phyloP scores from a whole-genome alignment of 2,797 vertebrate genomes.

The Taenioides sp. region DNA sequence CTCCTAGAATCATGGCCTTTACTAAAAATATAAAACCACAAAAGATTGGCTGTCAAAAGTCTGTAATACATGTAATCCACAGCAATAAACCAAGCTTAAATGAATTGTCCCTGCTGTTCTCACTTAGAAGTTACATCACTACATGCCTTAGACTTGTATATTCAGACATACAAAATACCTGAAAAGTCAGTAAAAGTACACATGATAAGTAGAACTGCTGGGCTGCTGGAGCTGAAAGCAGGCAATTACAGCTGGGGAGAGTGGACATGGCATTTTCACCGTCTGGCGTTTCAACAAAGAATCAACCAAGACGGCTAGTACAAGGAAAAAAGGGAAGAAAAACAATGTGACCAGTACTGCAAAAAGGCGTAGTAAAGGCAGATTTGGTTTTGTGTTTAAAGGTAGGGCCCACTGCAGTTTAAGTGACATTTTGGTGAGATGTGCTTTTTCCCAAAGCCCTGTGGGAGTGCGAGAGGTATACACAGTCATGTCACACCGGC shows the following conservation, averaged over 20 bases:
- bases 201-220: slow-evolving; percentile 11
- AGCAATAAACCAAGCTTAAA: neutral
- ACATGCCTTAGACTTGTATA: neutral
- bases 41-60: neutral
- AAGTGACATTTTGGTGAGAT: slow-evolving; percentile 74
- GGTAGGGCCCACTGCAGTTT: slow-evolving; percentile 43
- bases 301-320: slow-evolving; percentile 34
- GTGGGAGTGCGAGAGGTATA: slow-evolving; percentile 58
- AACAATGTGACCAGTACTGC: slow-evolving; percentile 6
- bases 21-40: neutral
- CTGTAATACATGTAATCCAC: neutral
- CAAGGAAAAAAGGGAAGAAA: neutral
- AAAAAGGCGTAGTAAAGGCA: slow-evolving; percentile 18
- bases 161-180: neutral
- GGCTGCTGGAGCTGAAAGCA: slow-evolving; percentile 7
- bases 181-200: neutral
- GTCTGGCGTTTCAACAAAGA: neutral
- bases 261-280: slow-evolving; percentile 20
- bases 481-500: slow-evolving; percentile 54
- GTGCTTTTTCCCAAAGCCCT: slow-evolving; percentile 71
- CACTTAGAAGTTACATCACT: no score
- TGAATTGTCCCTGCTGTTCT: neutral
- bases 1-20: neutral
- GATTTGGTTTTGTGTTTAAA: slow-evolving; percentile 50
- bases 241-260: slow-evolving; percentile 14